phyloP scores from a whole-genome alignment of 2,113 vertebrate species.

The Amia ocellicauda region DNA sequence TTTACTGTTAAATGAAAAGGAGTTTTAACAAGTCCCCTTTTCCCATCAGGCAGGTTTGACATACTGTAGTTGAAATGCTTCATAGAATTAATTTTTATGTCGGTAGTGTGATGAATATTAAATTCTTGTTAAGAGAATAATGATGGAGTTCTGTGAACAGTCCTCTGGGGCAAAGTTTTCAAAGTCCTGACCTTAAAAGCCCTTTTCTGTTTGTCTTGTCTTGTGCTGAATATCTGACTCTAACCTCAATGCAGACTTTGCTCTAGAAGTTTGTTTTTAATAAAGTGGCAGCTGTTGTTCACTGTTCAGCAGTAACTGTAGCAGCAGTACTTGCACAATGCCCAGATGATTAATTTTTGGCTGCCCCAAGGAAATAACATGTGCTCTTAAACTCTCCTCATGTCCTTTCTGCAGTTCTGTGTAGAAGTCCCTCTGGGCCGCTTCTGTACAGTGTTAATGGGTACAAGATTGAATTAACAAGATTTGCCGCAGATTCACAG shows the following conservation, averaged over 20 bases:
- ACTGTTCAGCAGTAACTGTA: too few species aligned
- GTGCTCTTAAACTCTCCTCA: background rate
- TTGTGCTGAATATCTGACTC: background rate
- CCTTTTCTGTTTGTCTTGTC: background rate
- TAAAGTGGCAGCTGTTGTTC: too few species aligned
- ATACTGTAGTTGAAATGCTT: too few species aligned
- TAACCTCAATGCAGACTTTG: background rate
- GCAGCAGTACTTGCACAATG: too few species aligned
- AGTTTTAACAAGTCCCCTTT: too few species aligned
- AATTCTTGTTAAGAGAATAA: background rate
- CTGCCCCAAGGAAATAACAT: too few species aligned
- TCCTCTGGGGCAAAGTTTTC: background rate
- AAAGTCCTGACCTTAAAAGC: background rate
- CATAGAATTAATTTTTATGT: too few species aligned
- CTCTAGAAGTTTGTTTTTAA: background rate
- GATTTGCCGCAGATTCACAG: background rate
- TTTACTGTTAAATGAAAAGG: too few species aligned
- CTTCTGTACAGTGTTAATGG: background rate
- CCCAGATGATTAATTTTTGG: too few species aligned
- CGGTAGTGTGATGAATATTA: background rate
- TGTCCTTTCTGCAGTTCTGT: background rate
- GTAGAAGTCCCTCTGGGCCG: background rate
- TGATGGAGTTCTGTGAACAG: background rate
- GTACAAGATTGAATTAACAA: background rate
- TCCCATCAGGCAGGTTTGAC: too few species aligned